Percentiles rank a stretch among this genome's conserved stretches.
Conservation (phyloP, 1,140 invertebrate species). For the Drosophila santomea region DNA sequence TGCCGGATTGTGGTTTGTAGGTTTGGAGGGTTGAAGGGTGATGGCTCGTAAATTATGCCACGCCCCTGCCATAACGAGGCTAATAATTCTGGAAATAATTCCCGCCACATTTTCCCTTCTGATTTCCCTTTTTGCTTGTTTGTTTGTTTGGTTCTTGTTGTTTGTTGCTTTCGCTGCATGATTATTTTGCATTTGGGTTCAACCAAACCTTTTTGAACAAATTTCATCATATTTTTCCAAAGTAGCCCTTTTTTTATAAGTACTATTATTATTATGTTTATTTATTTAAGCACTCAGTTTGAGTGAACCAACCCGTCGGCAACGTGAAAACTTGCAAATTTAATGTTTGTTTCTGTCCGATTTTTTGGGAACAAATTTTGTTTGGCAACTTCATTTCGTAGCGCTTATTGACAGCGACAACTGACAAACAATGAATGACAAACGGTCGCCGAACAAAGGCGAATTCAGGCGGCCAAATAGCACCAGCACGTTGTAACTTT, state of each 20-base stretch:
- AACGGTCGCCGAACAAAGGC: conserved; percentile 43
- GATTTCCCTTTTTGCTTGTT: conserved; percentile 41
- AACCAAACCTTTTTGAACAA: not conserved
- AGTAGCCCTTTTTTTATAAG: not conserved
- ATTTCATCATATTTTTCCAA: too few relatives aligned
- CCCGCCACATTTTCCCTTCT: conserved; percentile 67
- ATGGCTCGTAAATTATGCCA: conserved; percentile 71
- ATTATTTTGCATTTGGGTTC: conserved; percentile 11
- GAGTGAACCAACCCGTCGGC: conserved; percentile 7
- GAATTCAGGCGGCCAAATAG: conserved; percentile 2
- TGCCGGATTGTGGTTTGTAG: not conserved
- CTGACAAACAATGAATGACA: conserved; percentile 72
- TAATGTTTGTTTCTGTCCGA: conserved; percentile 36
- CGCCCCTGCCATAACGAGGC: conserved; percentile 73
- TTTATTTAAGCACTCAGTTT: too few relatives aligned
- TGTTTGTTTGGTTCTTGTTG: conserved; percentile 31
- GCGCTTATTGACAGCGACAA: conserved; percentile 77
- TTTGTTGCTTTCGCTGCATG: conserved; percentile 32
- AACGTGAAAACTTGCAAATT: conserved; percentile 37
- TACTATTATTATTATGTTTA: not conserved
- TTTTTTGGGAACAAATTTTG: conserved; percentile 39
- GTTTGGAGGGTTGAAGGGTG: not conserved
- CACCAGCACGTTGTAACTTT: conserved; percentile 69
- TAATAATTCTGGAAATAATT: conserved; percentile 80
- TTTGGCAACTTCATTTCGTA: conserved; percentile 70